These are phyloP conservation scores for Agrilus mali DNA, from an alignment of 2,888 invertebrate species.

Conservation along the genomic window DNA sequence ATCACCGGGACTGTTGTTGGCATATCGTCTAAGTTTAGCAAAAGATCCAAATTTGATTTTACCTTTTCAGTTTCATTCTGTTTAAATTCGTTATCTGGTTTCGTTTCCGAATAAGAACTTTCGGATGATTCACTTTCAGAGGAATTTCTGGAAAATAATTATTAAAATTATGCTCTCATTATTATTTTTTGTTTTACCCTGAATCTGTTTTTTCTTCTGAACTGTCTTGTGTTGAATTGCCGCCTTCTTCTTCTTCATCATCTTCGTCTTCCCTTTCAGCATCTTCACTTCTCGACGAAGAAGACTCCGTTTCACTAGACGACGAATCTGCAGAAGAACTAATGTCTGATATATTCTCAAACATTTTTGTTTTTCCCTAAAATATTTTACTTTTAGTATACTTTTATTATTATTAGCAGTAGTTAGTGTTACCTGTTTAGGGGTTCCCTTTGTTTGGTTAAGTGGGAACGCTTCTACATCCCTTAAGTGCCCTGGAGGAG, in stretches of 20 bases:
- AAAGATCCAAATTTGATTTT: constrained; percentile 64
- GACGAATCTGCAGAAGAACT: neutral
- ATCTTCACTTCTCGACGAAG: constrained; percentile 4
- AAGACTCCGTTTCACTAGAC: constrained; percentile 4
- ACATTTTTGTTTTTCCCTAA: too few relatives aligned
- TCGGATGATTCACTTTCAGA: too few relatives aligned
- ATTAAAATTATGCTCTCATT: too few relatives aligned
- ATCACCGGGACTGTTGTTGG: constrained; percentile 56
- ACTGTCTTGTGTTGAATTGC: constrained; percentile 14
- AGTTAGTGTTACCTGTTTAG: constrained; percentile 14
- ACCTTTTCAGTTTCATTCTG: constrained; percentile 33
- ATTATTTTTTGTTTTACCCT: constrained; percentile 23
- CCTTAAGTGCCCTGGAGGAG: constrained; percentile 65
- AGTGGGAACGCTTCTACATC: constrained; percentile 46
- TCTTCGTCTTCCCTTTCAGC: constrained; percentile 31
- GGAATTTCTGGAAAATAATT: too few relatives aligned
- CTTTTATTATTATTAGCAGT: neutral
- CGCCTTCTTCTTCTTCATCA: constrained; percentile 15
- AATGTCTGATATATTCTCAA: too few relatives aligned
- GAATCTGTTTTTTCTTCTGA: constrained; percentile 22
- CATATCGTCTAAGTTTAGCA: constrained; percentile 66
- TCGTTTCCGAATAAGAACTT: constrained; percentile 3
- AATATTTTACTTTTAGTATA: too few relatives aligned
- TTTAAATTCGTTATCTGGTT: constrained; percentile 9
- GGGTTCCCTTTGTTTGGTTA: constrained; percentile 23